These are phyloP conservation scores for Dolichomitus sp. DNA, from an alignment of 2,888 invertebrate genomes.

Conservation along the genomic window DNA sequence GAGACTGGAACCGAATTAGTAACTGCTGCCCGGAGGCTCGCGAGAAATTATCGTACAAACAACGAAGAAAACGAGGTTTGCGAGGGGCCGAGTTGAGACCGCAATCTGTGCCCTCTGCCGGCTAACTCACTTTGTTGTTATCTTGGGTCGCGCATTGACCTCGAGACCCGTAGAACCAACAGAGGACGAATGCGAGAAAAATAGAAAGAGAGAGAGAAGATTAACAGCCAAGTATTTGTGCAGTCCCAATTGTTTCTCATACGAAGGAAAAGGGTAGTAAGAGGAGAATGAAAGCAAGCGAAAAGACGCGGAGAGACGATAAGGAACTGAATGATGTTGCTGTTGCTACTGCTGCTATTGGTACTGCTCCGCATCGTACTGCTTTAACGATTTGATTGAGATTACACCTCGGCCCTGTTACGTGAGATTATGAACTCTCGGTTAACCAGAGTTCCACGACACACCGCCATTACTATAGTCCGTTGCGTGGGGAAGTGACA, in stretches of 20 bases:
- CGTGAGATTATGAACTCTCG: conserved; percentile 59
- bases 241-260: conserved; percentile 24
- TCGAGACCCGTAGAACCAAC: conserved; percentile 31
- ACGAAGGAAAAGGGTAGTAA: not conserved
- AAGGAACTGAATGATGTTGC: conserved; percentile 19
- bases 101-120: conserved; percentile 35
- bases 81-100: conserved; percentile 12
- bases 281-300: not conserved
- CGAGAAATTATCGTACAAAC: conserved; percentile 9
- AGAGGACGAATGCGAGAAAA: conserved; percentile 1
- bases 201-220: not conserved
- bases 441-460: conserved; percentile 27
- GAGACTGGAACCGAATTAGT: conserved; percentile 16
- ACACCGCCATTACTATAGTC: not conserved
- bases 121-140: conserved; percentile 33
- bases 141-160: conserved; percentile 67
- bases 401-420: conserved; percentile 63
- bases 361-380: conserved; percentile 11
- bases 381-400: conserved; percentile 58
- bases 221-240: not conserved
- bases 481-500: conserved; percentile 2
- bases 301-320: conserved; percentile 13
- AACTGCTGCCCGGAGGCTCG: not conserved
- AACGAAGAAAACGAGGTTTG: conserved; percentile 25
- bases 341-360: not conserved